Base-by-base conservation (phyloP, 1,140 invertebrate species). In the Calephelis nemesis region DNA sequence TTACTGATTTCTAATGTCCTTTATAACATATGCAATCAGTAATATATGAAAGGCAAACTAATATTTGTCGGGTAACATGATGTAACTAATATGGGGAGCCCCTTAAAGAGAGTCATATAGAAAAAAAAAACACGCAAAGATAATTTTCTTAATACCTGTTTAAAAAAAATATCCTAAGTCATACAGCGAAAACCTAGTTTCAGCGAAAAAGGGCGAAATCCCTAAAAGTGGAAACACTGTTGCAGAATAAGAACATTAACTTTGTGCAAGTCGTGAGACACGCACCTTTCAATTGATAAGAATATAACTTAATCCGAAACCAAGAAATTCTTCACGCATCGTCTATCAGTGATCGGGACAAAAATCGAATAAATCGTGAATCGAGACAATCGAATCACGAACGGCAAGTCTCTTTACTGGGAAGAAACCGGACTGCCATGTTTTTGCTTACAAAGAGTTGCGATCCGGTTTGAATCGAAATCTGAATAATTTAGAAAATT, bases 321-420 rank as follows among this genome's bases (percentile, higher is more conserved):
- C 69, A 72, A 71, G 66, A 62, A 69, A 72, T 71, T 70, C 71
- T 75, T 71, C 72, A 72, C 75, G 73, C 73, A 75, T 71, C 69
- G 66, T 66, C 63, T 70, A 70, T 74, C 68, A 63, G 65, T 47
- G 75, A 70, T 68, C 63, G 63, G 63, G 67, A 77, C 68, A 69
- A 74, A 68, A 75, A 80, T 78, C 73, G 72, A 77, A 79, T 82
- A 82, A 80, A 80, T 80, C 75, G 68, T 68, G 72, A 62, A 76
- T 79, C 72, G 72, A 82, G 79, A 82, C 78, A 78, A 78, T 79
- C 76, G 76, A 74, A 71, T 79, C 74, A 78, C 78, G 80, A 82
- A 69, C 68, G 68, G 69, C 71, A 73, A 73, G 8, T 52, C 63
- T 72, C 74, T 74, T 72, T 74, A 77, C 74, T 74, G 65, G 67